Evolutionary conservation across 1,140 invertebrate genomes (phyloP), one percentile per base, ranked within the genome.

Genomic region (Sminthurides bifidus): DNA sequence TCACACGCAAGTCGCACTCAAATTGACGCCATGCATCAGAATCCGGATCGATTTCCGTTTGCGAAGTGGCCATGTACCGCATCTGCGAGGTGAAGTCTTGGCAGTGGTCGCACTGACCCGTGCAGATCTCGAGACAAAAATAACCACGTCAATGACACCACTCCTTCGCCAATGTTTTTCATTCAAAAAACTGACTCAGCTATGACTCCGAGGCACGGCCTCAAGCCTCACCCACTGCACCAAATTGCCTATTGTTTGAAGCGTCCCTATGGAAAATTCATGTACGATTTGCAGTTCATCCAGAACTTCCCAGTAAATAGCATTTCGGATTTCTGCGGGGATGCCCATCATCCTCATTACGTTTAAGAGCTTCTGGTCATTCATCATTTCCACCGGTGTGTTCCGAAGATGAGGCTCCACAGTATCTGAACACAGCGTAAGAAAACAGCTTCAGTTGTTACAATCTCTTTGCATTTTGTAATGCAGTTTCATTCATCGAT

Each of bases 41-140:
- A n/a, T 30, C 46, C 8, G 46, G 46, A 26, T 49, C 46, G 35
- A 49, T 10, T 49, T 49, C 46, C 6, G 46, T 49, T 26, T 49
- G 46, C 19, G 27, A 49, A 3, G 26, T 49, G 46, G 26, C 27
- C 3, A 49, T 12, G 24, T 6, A 33, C n/a, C 46, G 4, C 3
- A 31, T 49, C 23, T 49, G 31, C 17, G 27, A n/a, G 2, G 35
- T 31, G 5, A 49, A 17, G 24, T 49, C 31, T 6, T 3, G 17
- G 3, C 17, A 3, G n/a, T 31, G 29, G 19, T 33, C 30, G 24
- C 35, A 31, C n/a, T 49, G 31, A 12, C 46, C 46, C 4, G 46
- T 49, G 17, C 46, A 49, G 12, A 49, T 26, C 44, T 48, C 12
- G 19, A 43, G 33, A 17, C 33, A 37, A 12, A 37, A 37, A 37